Base-by-base conservation (phyloP, 2,888 invertebrate genomes). In the Idaea dimidiata region DNA sequence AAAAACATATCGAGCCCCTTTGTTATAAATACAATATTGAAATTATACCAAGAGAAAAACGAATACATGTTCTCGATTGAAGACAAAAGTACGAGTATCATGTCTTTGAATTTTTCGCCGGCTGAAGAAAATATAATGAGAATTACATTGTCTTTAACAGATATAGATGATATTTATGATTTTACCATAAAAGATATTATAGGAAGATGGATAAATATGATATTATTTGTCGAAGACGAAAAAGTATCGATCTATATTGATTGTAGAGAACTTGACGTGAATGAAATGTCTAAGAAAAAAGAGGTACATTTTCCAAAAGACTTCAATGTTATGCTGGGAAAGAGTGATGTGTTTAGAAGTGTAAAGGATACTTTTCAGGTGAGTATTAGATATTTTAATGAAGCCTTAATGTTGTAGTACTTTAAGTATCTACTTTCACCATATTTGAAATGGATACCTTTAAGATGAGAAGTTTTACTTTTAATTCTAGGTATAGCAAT, bases 21-120 rank as follows among this genome's bases (percentile, higher is more conserved):
- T 53, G 71, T 83, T n/a, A 69, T 90, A 58, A 75, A 76, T n/a
- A 67, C 82, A 0, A 69, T 70, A 53, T 81, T 87, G 43, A 83
- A 80, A 66, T 64, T 83, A 1, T 69, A 76, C 6, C 62, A 67
- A 16, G 59, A 63, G 5, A 62, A 61, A n/a, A 61, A 68, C 0
- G 67, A 81, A 7, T 86, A 82, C 59, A 58, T 89, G 6, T 89
- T 91, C 68, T 79, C 83, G 0, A 78, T 90, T 62, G 72, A 73
- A 24, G 72, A 82, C 64, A 59, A 69, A 4, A 61, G 66, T 0
- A 60, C 60, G 0, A 61, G 64, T 1, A 74, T 79, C 33, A 56
- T 88, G 6, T 75, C 73, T 6, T 16, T 89, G 1, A 80, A 80
- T 59, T 69, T 88, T 2, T 66, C 67, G 0, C 67, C 69, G 6